Percentiles rank a stretch among this genome's conserved stretches.
These are phyloP conservation scores for Pammene aurita DNA, from an alignment of 2,888 invertebrate species.

Conservation along the genomic window DNA sequence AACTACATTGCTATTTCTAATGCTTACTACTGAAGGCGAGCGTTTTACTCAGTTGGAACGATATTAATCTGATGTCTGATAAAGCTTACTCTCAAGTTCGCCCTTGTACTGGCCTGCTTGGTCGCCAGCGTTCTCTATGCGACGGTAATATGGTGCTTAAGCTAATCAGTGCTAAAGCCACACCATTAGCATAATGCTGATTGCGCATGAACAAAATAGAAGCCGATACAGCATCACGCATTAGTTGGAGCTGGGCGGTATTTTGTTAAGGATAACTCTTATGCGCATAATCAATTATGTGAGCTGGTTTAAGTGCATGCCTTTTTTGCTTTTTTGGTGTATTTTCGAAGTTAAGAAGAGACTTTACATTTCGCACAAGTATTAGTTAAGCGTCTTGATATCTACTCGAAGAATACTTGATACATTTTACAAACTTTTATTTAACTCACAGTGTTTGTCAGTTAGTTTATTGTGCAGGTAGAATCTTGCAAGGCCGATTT, in stretches of 20 bases:
- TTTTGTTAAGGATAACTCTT: constrained; percentile 11
- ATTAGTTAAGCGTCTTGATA: not conserved
- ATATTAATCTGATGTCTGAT: not conserved
- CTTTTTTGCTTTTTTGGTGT: constrained; percentile 1
- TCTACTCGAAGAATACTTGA: too few relatives aligned
- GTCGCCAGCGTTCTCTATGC: not conserved
- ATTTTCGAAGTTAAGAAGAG: not conserved
- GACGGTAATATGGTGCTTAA: constrained; percentile 33
- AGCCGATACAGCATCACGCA: constrained; percentile 32
- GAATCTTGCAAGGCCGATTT: too few relatives aligned
- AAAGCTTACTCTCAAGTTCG: not conserved
- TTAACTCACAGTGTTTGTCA: too few relatives aligned
- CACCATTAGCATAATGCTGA: constrained; percentile 52
- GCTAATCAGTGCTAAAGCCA: constrained; percentile 55
- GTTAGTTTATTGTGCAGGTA: too few relatives aligned
- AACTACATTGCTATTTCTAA: not conserved
- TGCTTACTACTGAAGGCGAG: not conserved
- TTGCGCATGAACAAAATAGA: constrained; percentile 41
- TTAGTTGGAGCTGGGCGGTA: constrained; percentile 15
- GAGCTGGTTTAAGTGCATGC: constrained; percentile 1
- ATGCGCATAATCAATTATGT: constrained; percentile 19
- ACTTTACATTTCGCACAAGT: not conserved
- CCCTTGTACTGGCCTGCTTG: not conserved
- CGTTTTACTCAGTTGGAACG: not conserved
- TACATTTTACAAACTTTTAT: too few relatives aligned